Conservation (phyloP, 1,140 invertebrate genomes). For the Pararge aegeria region DNA sequence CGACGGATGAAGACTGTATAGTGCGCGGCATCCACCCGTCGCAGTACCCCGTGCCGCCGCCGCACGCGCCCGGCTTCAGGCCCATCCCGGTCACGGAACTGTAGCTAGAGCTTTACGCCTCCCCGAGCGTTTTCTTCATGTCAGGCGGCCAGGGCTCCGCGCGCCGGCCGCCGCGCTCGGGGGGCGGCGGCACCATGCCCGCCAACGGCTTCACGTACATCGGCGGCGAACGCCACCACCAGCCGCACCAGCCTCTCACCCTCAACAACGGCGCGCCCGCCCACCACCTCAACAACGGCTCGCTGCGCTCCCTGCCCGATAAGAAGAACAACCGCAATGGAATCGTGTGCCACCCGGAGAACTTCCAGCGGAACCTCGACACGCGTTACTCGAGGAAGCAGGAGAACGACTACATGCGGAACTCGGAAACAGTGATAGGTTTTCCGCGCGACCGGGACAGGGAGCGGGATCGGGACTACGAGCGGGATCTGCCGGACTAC, state of each 20-base stretch:
- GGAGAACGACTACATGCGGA: constrained; percentile 73
- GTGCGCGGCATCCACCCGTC: constrained; percentile 81
- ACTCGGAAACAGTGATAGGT: constrained; percentile 69
- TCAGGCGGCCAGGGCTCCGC: constrained; percentile 79
- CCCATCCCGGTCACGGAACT: constrained; percentile 94
- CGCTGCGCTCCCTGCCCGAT: constrained; percentile 64
- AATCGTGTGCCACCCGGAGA: constrained; percentile 69
- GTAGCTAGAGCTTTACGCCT: constrained; percentile 94
- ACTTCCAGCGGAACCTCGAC: constrained; percentile 74
- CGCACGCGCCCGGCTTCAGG: constrained; percentile 82
- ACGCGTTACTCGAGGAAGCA: constrained; percentile 72
- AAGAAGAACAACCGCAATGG: constrained; percentile 73
- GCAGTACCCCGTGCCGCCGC: constrained; percentile 80
- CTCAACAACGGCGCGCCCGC: constrained; percentile 77
- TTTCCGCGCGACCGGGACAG: constrained; percentile 57
- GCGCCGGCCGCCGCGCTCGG: constrained; percentile 79
- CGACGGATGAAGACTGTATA: constrained; percentile 90
- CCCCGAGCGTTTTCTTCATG: constrained; percentile 86
- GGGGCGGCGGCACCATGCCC: constrained; percentile 84
- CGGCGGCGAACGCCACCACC: constrained; percentile 79
- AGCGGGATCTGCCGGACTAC: constrained; percentile 49
- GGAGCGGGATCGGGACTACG: constrained; percentile 40
- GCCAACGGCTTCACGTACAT: constrained; percentile 89
- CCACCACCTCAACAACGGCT: constrained; percentile 75
- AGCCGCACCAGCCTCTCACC: constrained; percentile 64